Percentiles rank a stretch among this genome's conserved stretches.
Conservation (phyloP, 2,113 vertebrate genomes). For the Thomomys bottae region DNA sequence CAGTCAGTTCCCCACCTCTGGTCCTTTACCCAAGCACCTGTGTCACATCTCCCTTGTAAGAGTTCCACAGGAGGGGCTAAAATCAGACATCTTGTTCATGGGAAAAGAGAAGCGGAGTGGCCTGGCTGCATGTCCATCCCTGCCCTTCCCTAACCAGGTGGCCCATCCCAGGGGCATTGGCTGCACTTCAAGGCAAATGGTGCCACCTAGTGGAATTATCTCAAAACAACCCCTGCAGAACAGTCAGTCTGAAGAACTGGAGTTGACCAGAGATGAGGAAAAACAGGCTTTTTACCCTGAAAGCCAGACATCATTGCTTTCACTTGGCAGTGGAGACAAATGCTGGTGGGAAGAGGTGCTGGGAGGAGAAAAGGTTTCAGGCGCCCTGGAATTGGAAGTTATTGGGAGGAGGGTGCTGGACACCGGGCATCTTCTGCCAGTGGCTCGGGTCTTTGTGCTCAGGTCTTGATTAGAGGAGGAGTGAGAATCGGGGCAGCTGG, state of each 20-base stretch:
- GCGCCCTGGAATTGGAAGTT: not conserved
- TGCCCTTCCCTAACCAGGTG: not conserved
- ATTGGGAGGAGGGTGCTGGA: too few relatives aligned
- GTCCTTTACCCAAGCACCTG: not conserved
- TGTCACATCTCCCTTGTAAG: not conserved
- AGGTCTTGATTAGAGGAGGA: not conserved
- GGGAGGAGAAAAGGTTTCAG: not conserved
- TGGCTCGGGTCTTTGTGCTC: not conserved
- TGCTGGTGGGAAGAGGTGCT: not conserved
- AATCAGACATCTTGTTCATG: not conserved
- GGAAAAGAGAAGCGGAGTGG: not conserved
- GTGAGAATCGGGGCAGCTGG: not conserved
- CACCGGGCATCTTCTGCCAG: not conserved
- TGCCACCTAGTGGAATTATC: slow-evolving; percentile 60
- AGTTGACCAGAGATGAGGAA: not conserved
- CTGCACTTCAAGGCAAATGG: not conserved
- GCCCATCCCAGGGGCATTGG: too few relatives aligned
- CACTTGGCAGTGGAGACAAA: not conserved
- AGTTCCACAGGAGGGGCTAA: not conserved
- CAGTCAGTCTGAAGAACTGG: not conserved
- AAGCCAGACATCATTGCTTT: not conserved
- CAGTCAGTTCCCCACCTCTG: not conserved
- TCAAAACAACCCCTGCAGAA: not conserved
- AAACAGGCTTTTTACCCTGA: not conserved
- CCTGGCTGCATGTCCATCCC: not conserved